These are phyloP conservation scores for Octodonta nipae DNA, from an alignment of 2,888 invertebrate species.

Conservation along the genomic window DNA sequence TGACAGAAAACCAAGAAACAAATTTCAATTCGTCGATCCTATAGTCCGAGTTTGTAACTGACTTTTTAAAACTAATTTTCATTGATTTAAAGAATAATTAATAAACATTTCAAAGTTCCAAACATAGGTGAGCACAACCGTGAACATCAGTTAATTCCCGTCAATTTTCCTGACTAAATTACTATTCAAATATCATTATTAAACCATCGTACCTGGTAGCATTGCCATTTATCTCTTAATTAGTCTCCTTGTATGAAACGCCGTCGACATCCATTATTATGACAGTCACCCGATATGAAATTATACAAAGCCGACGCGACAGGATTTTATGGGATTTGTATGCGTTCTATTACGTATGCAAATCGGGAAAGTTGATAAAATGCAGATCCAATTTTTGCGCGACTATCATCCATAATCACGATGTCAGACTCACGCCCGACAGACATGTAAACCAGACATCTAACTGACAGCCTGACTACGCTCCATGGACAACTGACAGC, in stretches of 20 bases:
- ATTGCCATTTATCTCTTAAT: conserved; percentile 1
- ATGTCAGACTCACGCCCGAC: conserved; percentile 26
- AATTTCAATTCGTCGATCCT: no score
- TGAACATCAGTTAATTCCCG: no score
- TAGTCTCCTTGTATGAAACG: background rate
- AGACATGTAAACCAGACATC: conserved; percentile 40
- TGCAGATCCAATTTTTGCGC: conserved; percentile 32
- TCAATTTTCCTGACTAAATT: no score
- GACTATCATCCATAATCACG: conserved; percentile 30
- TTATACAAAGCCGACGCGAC: background rate
- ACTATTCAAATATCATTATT: no score
- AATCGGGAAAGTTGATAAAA: conserved; percentile 32
- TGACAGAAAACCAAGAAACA: no score
- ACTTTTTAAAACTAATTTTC: no score
- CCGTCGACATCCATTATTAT: background rate
- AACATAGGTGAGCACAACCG: no score
- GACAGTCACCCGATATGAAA: background rate
- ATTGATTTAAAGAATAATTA: no score
- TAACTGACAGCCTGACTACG: conserved; percentile 42
- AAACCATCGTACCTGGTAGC: no score
- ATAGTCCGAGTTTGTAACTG: no score
- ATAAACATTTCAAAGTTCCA: no score
- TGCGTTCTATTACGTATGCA: conserved; percentile 21
- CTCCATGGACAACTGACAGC: conserved; percentile 36
- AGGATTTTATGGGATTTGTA: background rate